A percentile compares a stretch with the other conserved stretches of the same genome.
Evolutionary conservation across 2,797 vertebrate genomes (phyloP).

Genomic region (Rhabdophis nuchalis): DNA sequence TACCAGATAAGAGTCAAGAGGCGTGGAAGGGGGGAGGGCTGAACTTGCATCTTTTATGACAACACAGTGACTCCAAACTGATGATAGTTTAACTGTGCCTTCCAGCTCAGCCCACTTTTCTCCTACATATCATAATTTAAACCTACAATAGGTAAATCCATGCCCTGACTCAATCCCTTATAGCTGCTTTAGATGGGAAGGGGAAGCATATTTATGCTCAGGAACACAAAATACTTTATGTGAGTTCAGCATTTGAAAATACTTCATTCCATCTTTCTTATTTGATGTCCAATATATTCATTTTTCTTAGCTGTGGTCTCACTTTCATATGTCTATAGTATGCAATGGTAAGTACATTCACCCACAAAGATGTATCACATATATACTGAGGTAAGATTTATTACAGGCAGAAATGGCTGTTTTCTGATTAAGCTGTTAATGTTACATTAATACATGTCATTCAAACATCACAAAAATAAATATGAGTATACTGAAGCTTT

Average conservation of each 20-base stretch:
- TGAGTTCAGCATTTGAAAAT: background rate
- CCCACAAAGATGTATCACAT: background rate
- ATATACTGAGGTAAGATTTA: background rate
- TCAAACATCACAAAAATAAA: background rate
- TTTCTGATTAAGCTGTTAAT: background rate
- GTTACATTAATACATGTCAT: background rate
- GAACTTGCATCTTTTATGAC: background rate
- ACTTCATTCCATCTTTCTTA: background rate
- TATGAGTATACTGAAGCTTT: background rate
- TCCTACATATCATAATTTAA: background rate
- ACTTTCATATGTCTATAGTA: background rate
- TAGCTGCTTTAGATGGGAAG: background rate
- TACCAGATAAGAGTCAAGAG: background rate
- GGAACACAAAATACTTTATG: background rate
- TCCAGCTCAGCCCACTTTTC: background rate
- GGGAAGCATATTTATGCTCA: background rate
- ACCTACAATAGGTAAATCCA: background rate
- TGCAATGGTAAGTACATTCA: background rate
- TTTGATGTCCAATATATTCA: background rate
- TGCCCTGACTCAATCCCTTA: conserved; percentile 11
- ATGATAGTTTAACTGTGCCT: background rate
- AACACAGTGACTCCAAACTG: background rate
- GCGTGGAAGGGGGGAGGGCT: background rate
- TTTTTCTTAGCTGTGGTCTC: background rate
- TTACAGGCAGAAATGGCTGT: background rate